Evolutionary conservation across 35 echinoderm and acorn worm species (phyloP).

Genomic region (Apostichopus japonicus): DNA sequence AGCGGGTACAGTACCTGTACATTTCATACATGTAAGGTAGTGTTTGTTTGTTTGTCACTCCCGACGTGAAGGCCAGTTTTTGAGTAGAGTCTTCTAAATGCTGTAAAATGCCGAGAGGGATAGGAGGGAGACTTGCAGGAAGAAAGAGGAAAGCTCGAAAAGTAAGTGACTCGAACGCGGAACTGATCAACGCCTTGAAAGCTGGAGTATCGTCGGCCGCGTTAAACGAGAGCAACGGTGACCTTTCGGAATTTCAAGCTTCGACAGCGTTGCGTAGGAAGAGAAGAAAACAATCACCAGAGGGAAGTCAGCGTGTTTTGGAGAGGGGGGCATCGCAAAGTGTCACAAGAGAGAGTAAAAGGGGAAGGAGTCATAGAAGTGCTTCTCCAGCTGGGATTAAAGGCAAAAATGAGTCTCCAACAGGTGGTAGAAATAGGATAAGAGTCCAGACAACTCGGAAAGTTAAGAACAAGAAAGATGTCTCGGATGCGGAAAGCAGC

Average conservation of each 20-base stretch:
- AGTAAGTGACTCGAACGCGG: neutral
- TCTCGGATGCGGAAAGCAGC: neutral
- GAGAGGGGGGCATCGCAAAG: neutral
- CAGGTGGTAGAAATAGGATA: too few species aligned
- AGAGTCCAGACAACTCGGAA: too few species aligned
- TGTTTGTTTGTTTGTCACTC: neutral
- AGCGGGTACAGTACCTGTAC: neutral
- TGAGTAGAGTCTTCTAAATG: neutral
- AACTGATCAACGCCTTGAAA: constrained; percentile 15
- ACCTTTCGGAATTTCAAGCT: constrained; percentile 11
- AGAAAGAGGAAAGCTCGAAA: constrained; percentile 12
- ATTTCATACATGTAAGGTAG: neutral
- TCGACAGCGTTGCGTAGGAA: neutral
- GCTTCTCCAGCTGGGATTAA: neutral
- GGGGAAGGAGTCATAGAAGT: neutral
- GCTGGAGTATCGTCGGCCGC: neutral
- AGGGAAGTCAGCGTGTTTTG: neutral
- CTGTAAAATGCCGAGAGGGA: constrained; percentile 19
- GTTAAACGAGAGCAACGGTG: neutral
- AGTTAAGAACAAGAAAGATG: neutral
- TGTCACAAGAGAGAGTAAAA: neutral
- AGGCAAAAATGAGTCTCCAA: neutral
- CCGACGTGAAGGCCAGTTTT: neutral
- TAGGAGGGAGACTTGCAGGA: neutral
- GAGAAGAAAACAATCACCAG: neutral